These are phyloP conservation scores for Eurypyga helias DNA, from an alignment of 2,113 vertebrate genomes.

Conservation along the genomic window DNA sequence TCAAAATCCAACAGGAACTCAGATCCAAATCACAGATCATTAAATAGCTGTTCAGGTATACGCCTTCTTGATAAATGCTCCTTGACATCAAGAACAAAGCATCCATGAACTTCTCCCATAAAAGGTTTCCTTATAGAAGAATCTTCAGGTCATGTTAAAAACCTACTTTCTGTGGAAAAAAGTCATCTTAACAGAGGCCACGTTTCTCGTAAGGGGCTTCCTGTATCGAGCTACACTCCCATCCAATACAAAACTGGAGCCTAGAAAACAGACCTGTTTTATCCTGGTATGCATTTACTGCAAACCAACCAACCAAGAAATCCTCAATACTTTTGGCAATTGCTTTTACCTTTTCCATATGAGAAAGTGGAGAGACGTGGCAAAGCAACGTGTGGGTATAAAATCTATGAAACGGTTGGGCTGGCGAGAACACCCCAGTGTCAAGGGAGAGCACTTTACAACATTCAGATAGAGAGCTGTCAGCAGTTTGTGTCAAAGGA, in stretches of 20 bases:
- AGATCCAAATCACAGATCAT: background rate
- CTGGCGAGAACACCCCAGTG: background rate
- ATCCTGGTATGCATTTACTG: background rate
- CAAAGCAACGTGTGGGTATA: background rate
- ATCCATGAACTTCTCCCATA: background rate
- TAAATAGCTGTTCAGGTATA: background rate
- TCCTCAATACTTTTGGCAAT: background rate
- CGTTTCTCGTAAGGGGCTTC: background rate
- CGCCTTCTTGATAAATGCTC: background rate
- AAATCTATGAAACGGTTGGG: background rate
- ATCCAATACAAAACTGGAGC: background rate
- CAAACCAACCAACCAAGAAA: background rate
- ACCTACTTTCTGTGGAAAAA: background rate
- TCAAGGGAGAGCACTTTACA: background rate
- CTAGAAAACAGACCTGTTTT: background rate
- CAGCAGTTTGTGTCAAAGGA: background rate
- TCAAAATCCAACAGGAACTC: background rate
- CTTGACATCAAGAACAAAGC: background rate
- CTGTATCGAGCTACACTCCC: background rate
- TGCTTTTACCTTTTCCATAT: background rate
- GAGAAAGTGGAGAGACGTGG: background rate
- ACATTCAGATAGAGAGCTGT: background rate
- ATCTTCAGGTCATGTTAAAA: background rate
- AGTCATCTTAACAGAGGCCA: background rate
- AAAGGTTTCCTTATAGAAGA: background rate